Base-by-base conservation (phyloP, 2,797 vertebrate genomes). In the Characodon lateralis region DNA sequence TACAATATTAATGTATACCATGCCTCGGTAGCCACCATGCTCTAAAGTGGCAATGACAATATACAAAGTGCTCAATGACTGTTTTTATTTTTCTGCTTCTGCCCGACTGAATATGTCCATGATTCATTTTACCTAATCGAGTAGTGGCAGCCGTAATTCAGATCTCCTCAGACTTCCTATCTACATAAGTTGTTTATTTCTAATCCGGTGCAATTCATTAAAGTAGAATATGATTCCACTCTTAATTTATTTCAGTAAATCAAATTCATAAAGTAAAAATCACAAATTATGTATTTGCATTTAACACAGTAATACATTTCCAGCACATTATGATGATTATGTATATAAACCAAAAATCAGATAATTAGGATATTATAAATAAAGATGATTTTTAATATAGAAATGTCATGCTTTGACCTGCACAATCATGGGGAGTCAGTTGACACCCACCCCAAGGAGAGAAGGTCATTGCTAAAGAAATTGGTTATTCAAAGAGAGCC, bases 1-100 rank as follows among this genome's bases (percentile, higher is more conserved):
- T 93, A 90, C 90, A 92, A 93, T 94, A 93, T 93, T 94, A 93
- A 94, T 93, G 92, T 83, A 85, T 83, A 84, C 83, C 81, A 76
- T 85, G 83, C 82, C 83, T 77, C 80, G 74, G 79, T 81, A 89
- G 77, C 85, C 77, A 71, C 71, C 83, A 72, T 82, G 87, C 76
- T 91, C 87, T 88, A 89, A 83, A 92, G 89, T 78, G 78, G 83
- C 83, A 90, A 85, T 91, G 89, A 92, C 87, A 91, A 87, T 91
- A 91, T 90, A 92, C 89, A 92, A 92, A 93, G 81, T 84, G 84
- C 89, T 91, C 83, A 90, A 74, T 79, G 79, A 75, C 77, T 89
- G 81, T 86, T 88, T 92, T 89, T 83, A 87, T 87, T 88, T 87
- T 82, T 72, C 63, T 72, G 68, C 77, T 88, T 88, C 84, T 83